These are phyloP conservation scores for Nemurella pictetii DNA, from an alignment of 2,888 invertebrate genomes.

Conservation along the genomic window DNA sequence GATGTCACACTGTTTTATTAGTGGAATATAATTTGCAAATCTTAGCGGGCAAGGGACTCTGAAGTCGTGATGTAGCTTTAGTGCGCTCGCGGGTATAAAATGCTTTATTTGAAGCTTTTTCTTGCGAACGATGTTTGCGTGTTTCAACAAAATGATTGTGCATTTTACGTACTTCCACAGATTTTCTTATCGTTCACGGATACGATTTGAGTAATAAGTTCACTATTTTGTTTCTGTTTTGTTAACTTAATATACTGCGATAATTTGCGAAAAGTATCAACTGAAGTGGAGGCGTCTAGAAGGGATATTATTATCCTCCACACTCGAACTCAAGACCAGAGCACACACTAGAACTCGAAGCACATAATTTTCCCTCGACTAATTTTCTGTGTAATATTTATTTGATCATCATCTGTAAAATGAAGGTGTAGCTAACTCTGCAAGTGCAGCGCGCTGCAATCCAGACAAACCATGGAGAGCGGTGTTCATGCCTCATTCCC, in stretches of 20 bases:
- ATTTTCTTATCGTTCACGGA: too few relatives aligned
- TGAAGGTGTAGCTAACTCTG: neutral
- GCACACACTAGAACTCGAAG: too few relatives aligned
- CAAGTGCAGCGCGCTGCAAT: neutral
- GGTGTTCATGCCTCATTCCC: neutral
- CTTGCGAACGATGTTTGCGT: neutral
- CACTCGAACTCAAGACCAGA: too few relatives aligned
- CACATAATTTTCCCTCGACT: too few relatives aligned
- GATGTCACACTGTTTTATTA: neutral
- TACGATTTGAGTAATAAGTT: too few relatives aligned
- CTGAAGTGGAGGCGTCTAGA: too few relatives aligned
- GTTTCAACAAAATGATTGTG: neutral
- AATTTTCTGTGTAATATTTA: too few relatives aligned
- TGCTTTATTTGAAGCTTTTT: neutral
- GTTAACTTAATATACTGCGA: too few relatives aligned
- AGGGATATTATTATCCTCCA: too few relatives aligned
- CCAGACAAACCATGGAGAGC: neutral
- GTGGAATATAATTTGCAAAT: neutral
- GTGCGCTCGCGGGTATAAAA: neutral
- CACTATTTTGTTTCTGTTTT: too few relatives aligned
- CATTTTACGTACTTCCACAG: neutral
- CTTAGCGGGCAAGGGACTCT: neutral
- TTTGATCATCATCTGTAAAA: neutral
- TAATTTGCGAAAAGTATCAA: too few relatives aligned
- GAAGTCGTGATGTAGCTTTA: neutral